phyloP scores from a whole-genome alignment of 1,140 invertebrate species.

The Dreissena rostriformis region DNA sequence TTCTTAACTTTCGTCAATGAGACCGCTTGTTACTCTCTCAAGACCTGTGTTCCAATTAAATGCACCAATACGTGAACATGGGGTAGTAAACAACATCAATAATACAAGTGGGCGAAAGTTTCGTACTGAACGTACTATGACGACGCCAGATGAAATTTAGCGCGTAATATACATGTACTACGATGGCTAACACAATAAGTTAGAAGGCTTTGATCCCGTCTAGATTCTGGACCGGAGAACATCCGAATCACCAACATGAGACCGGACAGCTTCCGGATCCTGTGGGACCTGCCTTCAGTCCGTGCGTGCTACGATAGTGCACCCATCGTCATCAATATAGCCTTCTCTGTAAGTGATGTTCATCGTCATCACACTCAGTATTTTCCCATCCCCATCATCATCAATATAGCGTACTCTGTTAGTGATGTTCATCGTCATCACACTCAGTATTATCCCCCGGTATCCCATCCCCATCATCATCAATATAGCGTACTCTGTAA shows the following conservation, averaged over 20 bases:
- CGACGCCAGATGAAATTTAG: too few relatives aligned
- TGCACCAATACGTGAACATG: too few relatives aligned
- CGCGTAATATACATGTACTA: too few relatives aligned
- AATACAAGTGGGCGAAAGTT: too few relatives aligned
- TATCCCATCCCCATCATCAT: background rate
- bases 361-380: background rate
- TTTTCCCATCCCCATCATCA: background rate
- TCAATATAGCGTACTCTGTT: background rate
- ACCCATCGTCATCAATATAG: background rate
- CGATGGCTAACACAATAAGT: too few relatives aligned
- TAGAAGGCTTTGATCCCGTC: background rate
- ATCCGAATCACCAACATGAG: background rate
- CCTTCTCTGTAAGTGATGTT: background rate
- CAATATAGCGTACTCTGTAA: background rate
- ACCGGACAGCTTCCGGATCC: conserved; percentile 13
- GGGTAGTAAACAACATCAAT: too few relatives aligned
- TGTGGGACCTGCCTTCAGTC: conserved; percentile 29
- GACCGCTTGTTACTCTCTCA: too few relatives aligned
- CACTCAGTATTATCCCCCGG: background rate
- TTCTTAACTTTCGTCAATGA: too few relatives aligned
- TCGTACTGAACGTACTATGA: too few relatives aligned
- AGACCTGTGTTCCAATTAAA: too few relatives aligned
- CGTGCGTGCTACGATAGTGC: conserved; percentile 20
- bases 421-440: too few relatives aligned
- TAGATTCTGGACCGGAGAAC: conserved; percentile 18